These are phyloP conservation scores for Bombus superbus DNA, from an alignment of 1,140 invertebrate species.

Conservation along the genomic window DNA sequence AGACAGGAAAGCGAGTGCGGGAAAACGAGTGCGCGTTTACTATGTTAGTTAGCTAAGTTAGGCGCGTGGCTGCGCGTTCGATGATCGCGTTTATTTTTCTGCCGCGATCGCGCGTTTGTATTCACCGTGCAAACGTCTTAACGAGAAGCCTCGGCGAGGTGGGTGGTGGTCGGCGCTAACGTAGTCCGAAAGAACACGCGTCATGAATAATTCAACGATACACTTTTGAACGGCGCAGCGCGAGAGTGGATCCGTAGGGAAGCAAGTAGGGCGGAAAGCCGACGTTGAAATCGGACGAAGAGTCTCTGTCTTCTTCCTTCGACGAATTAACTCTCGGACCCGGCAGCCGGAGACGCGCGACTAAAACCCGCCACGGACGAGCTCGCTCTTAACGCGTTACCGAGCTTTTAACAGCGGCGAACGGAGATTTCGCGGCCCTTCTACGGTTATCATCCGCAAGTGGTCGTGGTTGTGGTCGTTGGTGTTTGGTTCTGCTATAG, in stretches of 20 bases:
- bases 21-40: neutral
- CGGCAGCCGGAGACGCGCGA: neutral
- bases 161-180: slow-evolving; percentile 4
- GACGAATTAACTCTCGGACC: neutral
- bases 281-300: slow-evolving; percentile 6
- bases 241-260: neutral
- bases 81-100: neutral
- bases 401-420: neutral
- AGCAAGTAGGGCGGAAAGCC: slow-evolving; percentile 29
- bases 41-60: too few relatives aligned
- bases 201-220: slow-evolving; percentile 47
- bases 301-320: neutral
- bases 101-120: neutral
- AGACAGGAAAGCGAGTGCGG: slow-evolving; percentile 7
- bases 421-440: neutral
- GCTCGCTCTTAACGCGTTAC: neutral
- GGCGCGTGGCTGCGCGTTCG: neutral
- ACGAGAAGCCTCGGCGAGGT: neutral
- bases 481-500: too few relatives aligned
- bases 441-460: accelerated
- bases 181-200: slow-evolving; percentile 20
- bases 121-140: slow-evolving; percentile 12
- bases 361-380: neutral
- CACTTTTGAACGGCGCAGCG: slow-evolving; percentile 29
- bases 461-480: too few relatives aligned